Conservation (phyloP, 2,113 vertebrate genomes). For the Columba livia region DNA sequence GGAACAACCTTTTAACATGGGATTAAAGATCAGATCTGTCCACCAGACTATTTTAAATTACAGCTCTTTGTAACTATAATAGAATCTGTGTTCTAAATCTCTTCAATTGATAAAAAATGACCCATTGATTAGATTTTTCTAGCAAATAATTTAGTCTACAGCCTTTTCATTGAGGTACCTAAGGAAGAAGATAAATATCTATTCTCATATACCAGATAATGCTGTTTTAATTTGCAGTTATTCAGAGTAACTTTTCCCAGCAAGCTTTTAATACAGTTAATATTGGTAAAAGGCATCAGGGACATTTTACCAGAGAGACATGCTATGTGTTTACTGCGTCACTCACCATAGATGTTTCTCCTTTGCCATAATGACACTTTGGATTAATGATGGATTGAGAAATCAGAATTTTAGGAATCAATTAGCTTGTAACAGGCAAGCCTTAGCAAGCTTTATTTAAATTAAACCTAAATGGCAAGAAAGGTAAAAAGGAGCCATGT, state of each 20-base stretch:
- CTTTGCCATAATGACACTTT: neutral
- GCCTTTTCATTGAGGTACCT: neutral
- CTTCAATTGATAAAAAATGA: neutral
- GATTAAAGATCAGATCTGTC: neutral
- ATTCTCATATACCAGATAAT: neutral
- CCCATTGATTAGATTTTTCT: neutral
- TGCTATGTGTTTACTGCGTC: neutral
- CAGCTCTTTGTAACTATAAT: neutral
- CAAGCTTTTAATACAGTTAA: neutral
- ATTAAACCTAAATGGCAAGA: neutral
- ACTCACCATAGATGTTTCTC: neutral
- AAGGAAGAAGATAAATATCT: neutral
- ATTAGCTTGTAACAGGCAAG: neutral
- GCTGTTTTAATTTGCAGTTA: neutral
- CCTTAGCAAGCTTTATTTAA: neutral
- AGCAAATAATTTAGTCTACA: neutral
- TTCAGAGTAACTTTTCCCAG: neutral
- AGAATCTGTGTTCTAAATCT: neutral
- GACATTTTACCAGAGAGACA: neutral
- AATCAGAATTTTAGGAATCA: neutral
- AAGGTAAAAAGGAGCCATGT: neutral
- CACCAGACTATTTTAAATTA: neutral
- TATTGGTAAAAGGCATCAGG: neutral
- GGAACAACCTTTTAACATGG: neutral
- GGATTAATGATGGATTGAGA: neutral